Conservation (phyloP, 2,888 invertebrate species). For the Tenthredo amoena region DNA sequence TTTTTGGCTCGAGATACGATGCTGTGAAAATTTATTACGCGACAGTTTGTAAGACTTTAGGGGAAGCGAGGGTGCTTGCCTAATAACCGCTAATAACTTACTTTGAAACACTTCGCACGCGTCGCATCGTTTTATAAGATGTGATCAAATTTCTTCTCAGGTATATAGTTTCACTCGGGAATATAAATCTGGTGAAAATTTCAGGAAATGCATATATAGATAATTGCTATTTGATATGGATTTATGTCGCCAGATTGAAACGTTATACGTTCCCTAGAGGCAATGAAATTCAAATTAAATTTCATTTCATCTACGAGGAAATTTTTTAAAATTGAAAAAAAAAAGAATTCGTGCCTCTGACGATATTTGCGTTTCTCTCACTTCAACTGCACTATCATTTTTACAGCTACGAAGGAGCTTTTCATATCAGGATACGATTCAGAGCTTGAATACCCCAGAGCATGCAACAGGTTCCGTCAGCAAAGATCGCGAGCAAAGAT, state of each 20-base stretch:
- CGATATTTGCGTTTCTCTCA: background rate
- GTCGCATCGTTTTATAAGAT: conserved; percentile 9
- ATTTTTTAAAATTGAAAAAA: background rate
- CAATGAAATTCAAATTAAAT: conserved; percentile 16
- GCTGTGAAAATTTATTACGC: conserved; percentile 20
- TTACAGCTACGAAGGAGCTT: background rate
- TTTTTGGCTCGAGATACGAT: background rate
- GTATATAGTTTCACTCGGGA: background rate
- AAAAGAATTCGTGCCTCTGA: no score
- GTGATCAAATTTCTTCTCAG: background rate
- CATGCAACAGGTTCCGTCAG: conserved; percentile 42
- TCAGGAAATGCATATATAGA: background rate
- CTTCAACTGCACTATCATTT: background rate
- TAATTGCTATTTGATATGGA: conserved; percentile 40
- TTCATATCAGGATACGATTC: background rate
- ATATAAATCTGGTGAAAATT: background rate
- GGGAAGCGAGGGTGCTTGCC: background rate
- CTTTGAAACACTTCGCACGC: conserved; percentile 28
- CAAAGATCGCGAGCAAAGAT: background rate
- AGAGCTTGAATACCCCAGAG: background rate
- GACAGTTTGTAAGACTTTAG: conserved; percentile 22
- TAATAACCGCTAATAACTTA: conserved; percentile 31
- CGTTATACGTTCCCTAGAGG: background rate
- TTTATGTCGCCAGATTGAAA: conserved; percentile 14
- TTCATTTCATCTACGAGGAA: background rate